A percentile compares a stretch with the other conserved stretches of the same genome.
These are phyloP conservation scores for Cerastis rubricosa DNA, from an alignment of 2,888 invertebrate species.

Conservation along the genomic window DNA sequence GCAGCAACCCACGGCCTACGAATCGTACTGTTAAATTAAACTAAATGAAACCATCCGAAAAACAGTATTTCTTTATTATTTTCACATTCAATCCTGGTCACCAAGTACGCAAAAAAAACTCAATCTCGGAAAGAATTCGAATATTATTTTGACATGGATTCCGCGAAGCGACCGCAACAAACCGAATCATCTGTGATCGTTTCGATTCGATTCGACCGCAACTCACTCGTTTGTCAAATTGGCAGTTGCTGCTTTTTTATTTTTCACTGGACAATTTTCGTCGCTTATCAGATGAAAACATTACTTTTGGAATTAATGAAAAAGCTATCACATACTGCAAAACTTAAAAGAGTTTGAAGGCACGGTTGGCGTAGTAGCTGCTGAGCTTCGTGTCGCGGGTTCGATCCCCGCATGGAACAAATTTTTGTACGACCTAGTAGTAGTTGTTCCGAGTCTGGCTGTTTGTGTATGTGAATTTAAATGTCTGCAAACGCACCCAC, in stretches of 20 bases:
- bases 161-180: conserved; percentile 71
- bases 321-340: background rate
- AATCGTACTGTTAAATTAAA: conserved; percentile 54
- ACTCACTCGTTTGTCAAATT: conserved; percentile 81
- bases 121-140: conserved; percentile 62
- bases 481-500: no score
- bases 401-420: no score
- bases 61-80: conserved; percentile 35
- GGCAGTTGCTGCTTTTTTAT: conserved; percentile 69
- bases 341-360: background rate
- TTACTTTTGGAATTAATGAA: background rate
- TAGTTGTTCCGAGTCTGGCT: no score
- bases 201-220: conserved; percentile 75
- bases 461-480: no score
- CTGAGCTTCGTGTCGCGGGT: no score
- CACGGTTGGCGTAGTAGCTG: no score
- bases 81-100: conserved; percentile 51
- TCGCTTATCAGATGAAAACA: conserved; percentile 26
- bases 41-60: conserved; percentile 55
- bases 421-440: no score
- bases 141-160: conserved; percentile 69
- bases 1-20: conserved; percentile 19
- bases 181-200: conserved; percentile 71
- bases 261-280: conserved; percentile 43
- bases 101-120: conserved; percentile 60